Evolutionary conservation across 2,888 invertebrate species (phyloP).

Genomic region (Stegana nigrithorax): DNA sequence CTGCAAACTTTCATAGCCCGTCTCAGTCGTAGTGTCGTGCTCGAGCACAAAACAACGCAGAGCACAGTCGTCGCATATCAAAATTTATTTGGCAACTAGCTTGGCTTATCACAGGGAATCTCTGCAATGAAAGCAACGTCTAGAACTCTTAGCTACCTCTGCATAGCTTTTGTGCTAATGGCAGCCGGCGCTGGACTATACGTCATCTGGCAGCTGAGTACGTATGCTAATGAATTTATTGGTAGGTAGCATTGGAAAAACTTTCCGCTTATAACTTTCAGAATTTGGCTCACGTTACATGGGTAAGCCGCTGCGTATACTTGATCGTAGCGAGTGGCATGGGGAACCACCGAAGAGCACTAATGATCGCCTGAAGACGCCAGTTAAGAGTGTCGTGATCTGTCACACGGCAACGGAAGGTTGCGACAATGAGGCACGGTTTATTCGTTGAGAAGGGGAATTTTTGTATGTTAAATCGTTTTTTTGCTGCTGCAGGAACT

Average conservation of each 20-base stretch:
- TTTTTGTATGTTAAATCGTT: background rate
- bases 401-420: constrained; percentile 49
- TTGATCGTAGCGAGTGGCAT: constrained; percentile 51
- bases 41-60: constrained; percentile 5
- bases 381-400: constrained; percentile 44
- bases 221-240: background rate
- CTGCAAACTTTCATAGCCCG: too few species aligned
- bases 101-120: too few species aligned
- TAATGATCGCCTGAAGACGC: constrained; percentile 28
- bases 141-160: background rate
- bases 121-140: too few species aligned
- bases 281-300: too few species aligned
- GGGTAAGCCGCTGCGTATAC: constrained; percentile 43
- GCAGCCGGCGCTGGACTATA: background rate
- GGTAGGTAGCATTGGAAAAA: too few species aligned
- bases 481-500: constrained; percentile 65
- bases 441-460: background rate
- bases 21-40: background rate
- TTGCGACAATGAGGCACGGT: constrained; percentile 44
- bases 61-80: background rate
- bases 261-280: too few species aligned
- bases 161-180: background rate
- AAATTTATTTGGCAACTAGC: background rate
- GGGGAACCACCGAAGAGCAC: constrained; percentile 45
- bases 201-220: background rate